Percentiles rank a stretch among this genome's conserved stretches.
phyloP scores from a whole-genome alignment of 2,888 invertebrate species.

The Orthosia cruda region DNA sequence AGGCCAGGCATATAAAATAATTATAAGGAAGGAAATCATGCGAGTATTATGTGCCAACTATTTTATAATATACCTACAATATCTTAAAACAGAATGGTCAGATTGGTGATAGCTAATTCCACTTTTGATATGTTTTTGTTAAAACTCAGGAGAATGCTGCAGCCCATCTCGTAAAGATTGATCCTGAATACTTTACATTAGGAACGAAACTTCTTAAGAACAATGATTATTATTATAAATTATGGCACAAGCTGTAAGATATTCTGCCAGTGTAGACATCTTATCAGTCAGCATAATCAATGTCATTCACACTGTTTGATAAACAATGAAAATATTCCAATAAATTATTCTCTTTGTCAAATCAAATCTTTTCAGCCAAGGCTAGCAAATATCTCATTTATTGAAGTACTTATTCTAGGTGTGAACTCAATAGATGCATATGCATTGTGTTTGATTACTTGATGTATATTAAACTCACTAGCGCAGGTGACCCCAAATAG shows the following conservation, averaged over 20 bases:
- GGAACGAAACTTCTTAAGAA: background rate
- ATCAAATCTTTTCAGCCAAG: background rate
- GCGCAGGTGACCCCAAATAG: no score
- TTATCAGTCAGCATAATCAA: slow-evolving; percentile 27
- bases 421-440: background rate
- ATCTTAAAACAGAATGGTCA: background rate
- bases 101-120: background rate
- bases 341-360: background rate
- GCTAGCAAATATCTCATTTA: background rate
- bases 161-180: background rate
- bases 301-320: slow-evolving; percentile 23
- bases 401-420: no score
- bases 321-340: background rate
- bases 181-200: background rate
- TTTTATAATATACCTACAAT: background rate
- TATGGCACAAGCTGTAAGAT: background rate
- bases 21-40: background rate
- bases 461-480: background rate
- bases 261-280: slow-evolving; percentile 15
- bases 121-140: background rate
- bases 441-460: background rate
- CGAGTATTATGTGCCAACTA: background rate
- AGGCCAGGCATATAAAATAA: no score
- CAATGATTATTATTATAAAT: background rate
- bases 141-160: background rate